phyloP scores from a whole-genome alignment of 2,113 vertebrate species.

The Phylloscopus trochilus region DNA sequence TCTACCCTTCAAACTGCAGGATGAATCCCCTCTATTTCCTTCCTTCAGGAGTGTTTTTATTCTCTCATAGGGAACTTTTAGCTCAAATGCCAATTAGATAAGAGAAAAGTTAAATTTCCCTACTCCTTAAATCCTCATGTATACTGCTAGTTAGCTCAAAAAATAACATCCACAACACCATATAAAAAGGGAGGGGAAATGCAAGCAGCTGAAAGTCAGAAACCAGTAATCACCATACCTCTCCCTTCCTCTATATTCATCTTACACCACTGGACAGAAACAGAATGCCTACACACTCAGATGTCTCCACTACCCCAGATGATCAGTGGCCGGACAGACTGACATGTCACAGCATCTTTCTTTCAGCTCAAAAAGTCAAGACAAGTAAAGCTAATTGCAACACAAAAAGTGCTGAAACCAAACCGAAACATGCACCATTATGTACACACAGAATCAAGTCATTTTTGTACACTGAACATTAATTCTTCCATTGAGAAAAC shows the following conservation, averaged over 20 bases:
- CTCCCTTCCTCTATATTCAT: not conserved
- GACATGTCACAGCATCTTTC: not conserved
- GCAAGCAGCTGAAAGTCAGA: not conserved
- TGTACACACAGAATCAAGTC: accelerated
- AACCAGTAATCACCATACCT: not conserved
- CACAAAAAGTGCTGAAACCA: accelerated
- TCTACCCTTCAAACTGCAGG: not conserved
- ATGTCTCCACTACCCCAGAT: not conserved
- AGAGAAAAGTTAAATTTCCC: not conserved
- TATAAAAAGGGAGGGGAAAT: accelerated
- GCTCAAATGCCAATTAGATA: not conserved
- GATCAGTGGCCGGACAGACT: not conserved
- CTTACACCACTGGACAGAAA: not conserved
- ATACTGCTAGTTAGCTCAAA: not conserved
- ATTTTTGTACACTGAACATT: not conserved
- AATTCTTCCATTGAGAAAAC: not conserved
- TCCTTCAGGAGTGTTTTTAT: not conserved
- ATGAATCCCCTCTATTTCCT: not conserved
- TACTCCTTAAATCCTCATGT: accelerated
- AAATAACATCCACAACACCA: not conserved
- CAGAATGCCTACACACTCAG: not conserved
- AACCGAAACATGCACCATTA: not conserved
- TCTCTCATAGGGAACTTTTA: not conserved
- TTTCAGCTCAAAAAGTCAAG: not conserved
- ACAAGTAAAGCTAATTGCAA: not conserved